Evolutionary conservation across 1,140 invertebrate species (phyloP).

Genomic region (Euschistus heros): DNA sequence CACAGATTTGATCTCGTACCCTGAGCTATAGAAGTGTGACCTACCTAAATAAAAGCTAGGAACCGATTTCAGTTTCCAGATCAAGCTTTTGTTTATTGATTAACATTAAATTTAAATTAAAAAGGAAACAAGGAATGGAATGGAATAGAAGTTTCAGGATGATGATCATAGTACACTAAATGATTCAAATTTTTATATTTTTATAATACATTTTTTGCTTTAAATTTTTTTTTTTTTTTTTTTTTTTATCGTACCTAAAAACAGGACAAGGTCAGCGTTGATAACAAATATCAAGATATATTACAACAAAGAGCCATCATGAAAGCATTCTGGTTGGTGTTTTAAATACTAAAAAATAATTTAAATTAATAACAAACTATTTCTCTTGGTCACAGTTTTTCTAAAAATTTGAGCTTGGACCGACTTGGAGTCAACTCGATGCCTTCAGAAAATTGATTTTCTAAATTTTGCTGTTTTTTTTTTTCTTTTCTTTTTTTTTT

Average conservation of each 20-base stretch:
- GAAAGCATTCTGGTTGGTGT: slow-evolving; percentile 11
- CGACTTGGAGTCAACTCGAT: slow-evolving; percentile 12
- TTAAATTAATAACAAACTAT: slow-evolving; percentile 15
- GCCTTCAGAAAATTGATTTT: background rate
- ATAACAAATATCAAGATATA: background rate
- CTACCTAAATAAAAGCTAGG: no score
- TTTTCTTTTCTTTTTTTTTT: background rate
- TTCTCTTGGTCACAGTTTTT: background rate
- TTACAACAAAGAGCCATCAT: slow-evolving; percentile 1
- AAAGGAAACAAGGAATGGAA: no score
- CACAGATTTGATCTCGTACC: no score
- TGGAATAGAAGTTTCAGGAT: no score
- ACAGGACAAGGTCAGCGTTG: slow-evolving; percentile 8
- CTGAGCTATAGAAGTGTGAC: no score
- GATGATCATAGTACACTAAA: no score
- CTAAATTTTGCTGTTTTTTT: background rate
- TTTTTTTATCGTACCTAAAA: background rate
- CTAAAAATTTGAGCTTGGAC: slow-evolving; percentile 15
- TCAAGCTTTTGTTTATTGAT: no score
- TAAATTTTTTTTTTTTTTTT: background rate
- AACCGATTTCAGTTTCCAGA: no score
- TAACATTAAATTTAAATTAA: no score
- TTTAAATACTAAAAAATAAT: slow-evolving; percentile 6
- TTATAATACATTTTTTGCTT: background rate
- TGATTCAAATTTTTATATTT: no score